Conservation (phyloP, 2,113 vertebrate species). For the Nothoprocta perdicaria region DNA sequence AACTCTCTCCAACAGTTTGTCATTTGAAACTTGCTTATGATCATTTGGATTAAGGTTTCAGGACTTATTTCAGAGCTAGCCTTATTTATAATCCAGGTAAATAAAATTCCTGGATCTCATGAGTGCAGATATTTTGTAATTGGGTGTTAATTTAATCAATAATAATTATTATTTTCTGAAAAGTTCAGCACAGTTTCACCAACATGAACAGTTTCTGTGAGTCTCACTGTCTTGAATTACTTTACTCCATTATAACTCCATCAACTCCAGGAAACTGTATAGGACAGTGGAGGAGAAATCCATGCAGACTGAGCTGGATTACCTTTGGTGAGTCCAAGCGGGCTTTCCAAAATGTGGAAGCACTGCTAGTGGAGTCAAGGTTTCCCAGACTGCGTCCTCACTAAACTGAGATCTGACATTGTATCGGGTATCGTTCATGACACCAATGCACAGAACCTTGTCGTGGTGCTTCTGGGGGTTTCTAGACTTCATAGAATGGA, state of each 20-base stretch:
- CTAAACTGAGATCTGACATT: not conserved
- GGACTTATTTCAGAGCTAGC: not conserved
- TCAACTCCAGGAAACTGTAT: not conserved
- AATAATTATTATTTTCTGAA: not conserved
- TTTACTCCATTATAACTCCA: not conserved
- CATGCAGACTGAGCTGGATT: not conserved
- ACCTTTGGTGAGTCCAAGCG: accelerated
- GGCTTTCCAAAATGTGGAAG: not conserved
- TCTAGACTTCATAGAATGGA: not conserved
- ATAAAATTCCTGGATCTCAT: not conserved
- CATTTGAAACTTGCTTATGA: not conserved
- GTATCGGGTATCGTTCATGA: accelerated
- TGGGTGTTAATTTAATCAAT: not conserved
- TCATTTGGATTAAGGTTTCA: not conserved
- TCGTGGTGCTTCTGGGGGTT: not conserved
- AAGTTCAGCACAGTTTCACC: not conserved
- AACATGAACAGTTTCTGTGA: not conserved
- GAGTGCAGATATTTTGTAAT: not conserved
- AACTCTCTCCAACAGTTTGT: not conserved
- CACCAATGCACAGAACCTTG: not conserved
- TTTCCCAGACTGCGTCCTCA: not conserved
- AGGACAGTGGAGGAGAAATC: not conserved
- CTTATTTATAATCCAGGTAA: not conserved
- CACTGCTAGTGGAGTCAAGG: not conserved
- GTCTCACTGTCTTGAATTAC: not conserved